Evolutionary conservation across 2,888 invertebrate genomes (phyloP), one percentile per base, ranked within the genome.

Genomic region (Epinotia ramella): DNA sequence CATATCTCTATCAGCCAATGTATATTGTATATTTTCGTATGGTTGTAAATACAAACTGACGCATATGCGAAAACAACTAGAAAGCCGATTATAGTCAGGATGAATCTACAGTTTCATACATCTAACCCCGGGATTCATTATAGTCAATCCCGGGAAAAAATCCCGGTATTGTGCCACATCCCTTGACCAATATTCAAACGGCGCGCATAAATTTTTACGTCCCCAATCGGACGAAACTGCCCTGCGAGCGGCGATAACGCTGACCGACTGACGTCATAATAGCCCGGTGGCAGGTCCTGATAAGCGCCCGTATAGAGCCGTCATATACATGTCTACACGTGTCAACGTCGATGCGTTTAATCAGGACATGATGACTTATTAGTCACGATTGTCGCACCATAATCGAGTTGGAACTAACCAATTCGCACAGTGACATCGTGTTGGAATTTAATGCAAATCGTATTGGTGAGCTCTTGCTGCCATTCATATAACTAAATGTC

Each of bases 181-280:
- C 28, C 59, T 9, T 69, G 46, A 53, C 60, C 68, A 63, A 63
- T 72, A 72, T 66, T 63, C 73, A 68, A 67, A 68, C 62, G 44
- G 16, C 7, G 13, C 40, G 24, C 68, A 73, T 73, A 73, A 73
- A 73, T 68, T 73, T 73, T 73, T 73, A 73, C 73, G 63, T 16
- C 63, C 68, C 60, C 73, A 62, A 73, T 73, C 68, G 73, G 11
- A 11, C 60, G 28, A 24, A 56, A 18, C 20, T 12, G 33, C 20
- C 57, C 73, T 69, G 73, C 69, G 28, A n/a, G 57, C 40, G 4
- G 13, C 57, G 74, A 75, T 75, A 75, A 24, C 73, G 40, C 20
- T 64, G 70, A 53, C 74, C 74, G 73, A 53, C 46, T 69, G 69
- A 60, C 70, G 74, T 75, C 74, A 75, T 75, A 75, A 75, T 65